These are phyloP conservation scores for Pogonocherus hispidulus DNA, from an alignment of 2,888 invertebrate genomes.

Conservation along the genomic window DNA sequence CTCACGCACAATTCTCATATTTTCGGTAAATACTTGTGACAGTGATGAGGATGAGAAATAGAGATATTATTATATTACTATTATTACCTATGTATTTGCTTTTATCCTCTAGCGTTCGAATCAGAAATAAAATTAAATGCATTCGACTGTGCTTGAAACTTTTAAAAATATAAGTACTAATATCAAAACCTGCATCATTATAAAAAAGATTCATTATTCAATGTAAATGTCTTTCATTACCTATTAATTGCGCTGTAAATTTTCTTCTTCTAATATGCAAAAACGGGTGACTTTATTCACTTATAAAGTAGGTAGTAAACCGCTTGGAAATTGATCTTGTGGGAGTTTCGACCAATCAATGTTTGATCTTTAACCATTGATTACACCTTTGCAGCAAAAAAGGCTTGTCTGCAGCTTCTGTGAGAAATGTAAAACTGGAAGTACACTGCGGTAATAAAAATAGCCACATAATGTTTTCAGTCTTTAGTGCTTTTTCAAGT, in stretches of 20 bases:
- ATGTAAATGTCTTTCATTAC: slow-evolving; percentile 25
- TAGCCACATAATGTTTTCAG: too few species aligned
- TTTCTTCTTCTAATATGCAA: slow-evolving; percentile 22
- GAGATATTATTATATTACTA: too few species aligned
- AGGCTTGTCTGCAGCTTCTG: slow-evolving; percentile 16
- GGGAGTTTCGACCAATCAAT: slow-evolving; percentile 26
- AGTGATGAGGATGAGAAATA: too few species aligned
- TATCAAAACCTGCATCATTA: background rate
- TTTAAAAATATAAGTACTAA: too few species aligned
- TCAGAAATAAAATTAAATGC: too few species aligned
- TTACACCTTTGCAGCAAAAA: slow-evolving; percentile 8
- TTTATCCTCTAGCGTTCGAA: too few species aligned
- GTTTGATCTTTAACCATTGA: slow-evolving; percentile 10
- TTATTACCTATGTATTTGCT: too few species aligned
- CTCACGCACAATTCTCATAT: too few species aligned
- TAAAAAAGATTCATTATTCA: background rate
- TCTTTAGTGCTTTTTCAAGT: too few species aligned
- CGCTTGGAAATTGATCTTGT: slow-evolving; percentile 9
- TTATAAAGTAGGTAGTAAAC: slow-evolving; percentile 25
- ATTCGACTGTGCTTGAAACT: background rate
- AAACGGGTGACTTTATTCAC: slow-evolving; percentile 28
- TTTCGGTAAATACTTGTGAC: too few species aligned
- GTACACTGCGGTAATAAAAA: background rate
- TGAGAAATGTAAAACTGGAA: slow-evolving; percentile 2
- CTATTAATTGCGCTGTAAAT: slow-evolving; percentile 29